phyloP scores from a whole-genome alignment of 2,888 invertebrate genomes.

The Chironomus tentans region DNA sequence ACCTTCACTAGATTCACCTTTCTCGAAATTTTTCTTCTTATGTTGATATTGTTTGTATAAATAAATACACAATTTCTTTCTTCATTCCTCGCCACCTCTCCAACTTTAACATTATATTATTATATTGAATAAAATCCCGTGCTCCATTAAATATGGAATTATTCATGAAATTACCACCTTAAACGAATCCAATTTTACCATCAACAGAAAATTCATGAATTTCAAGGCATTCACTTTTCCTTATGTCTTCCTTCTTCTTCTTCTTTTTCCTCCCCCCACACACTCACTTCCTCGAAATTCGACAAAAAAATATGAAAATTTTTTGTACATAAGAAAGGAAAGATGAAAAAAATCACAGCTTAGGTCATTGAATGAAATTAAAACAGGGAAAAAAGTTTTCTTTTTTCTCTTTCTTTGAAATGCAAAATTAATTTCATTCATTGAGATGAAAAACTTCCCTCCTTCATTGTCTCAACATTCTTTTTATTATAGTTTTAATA shows the following conservation, averaged over 20 bases:
- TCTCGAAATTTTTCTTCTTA: too few species aligned
- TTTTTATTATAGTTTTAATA: too few species aligned
- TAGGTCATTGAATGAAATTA: conserved; percentile 27
- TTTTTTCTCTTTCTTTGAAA: neutral
- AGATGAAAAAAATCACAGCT: conserved; percentile 7
- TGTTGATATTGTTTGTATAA: neutral
- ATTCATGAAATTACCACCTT: conserved; percentile 27
- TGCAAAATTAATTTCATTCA: conserved; percentile 22
- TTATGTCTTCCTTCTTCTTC: neutral
- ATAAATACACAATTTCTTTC: neutral
- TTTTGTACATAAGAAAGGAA: neutral
- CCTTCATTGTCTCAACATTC: neutral
- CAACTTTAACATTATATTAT: neutral
- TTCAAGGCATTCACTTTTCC: neutral
- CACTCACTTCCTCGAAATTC: neutral
- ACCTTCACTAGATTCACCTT: neutral
- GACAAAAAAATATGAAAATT: neutral
- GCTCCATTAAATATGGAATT: conserved; percentile 22
- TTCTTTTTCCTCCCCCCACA: neutral
- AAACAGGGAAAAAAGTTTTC: neutral
- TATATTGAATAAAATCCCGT: conserved; percentile 18
- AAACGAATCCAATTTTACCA: conserved; percentile 24
- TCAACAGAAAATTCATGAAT: conserved; percentile 14
- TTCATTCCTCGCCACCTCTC: neutral
- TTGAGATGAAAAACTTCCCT: neutral